Conservation (phyloP, 2,797 vertebrate species). For the Mallotus villosus region DNA sequence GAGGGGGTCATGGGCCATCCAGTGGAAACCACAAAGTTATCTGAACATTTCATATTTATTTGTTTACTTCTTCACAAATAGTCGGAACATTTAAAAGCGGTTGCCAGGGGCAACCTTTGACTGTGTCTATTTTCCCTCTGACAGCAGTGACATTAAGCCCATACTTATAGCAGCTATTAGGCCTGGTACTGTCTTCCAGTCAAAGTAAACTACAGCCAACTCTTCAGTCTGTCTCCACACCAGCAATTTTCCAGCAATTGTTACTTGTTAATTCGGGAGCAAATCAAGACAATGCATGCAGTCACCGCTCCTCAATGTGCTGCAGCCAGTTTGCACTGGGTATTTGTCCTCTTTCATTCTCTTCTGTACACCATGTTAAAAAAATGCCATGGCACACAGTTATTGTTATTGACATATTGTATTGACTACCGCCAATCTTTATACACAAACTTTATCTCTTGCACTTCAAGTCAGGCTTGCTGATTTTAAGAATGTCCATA, state of each 20-base stretch:
- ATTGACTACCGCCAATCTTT: not conserved
- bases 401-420: not conserved
- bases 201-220: not conserved
- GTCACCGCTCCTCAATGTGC: conserved; percentile 2
- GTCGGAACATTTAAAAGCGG: conserved; percentile 1
- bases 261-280: conserved; percentile 7
- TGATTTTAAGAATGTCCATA: not conserved
- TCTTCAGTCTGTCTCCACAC: conserved; percentile 9
- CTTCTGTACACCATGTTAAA: not conserved
- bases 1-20: not conserved
- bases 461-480: not conserved
- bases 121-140: conserved; percentile 7
- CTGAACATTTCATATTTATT: conserved; percentile 5
- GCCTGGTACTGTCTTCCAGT: conserved; percentile 8
- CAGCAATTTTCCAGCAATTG: conserved; percentile 11
- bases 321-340: not conserved
- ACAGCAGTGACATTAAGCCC: conserved; percentile 19
- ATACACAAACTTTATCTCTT: not conserved
- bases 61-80: conserved; percentile 10
- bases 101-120: conserved; percentile 11
- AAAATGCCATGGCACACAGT: not conserved
- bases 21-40: not conserved
- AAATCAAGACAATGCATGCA: conserved; percentile 8
- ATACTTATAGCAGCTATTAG: conserved; percentile 10
- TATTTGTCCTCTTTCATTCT: not conserved